phyloP scores from a whole-genome alignment of 2,797 vertebrate genomes.

The Chelonia mydas region DNA sequence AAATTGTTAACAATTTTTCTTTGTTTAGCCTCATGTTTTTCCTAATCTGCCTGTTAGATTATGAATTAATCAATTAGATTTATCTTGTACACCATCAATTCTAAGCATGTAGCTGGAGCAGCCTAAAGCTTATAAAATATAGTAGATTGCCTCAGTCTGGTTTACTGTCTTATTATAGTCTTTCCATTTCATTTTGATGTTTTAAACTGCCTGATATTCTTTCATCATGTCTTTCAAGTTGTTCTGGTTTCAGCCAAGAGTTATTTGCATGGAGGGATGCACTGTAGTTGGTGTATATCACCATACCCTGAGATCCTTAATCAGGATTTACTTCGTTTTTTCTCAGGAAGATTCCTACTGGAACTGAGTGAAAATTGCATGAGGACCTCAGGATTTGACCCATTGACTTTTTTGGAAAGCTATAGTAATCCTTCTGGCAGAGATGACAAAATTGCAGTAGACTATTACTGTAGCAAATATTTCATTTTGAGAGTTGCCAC shows the following conservation, averaged over 20 bases:
- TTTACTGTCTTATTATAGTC: background rate
- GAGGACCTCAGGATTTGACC: background rate
- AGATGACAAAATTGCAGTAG: background rate
- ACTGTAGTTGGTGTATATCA: background rate
- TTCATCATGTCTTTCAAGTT: background rate
- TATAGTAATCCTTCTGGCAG: background rate
- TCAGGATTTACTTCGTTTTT: background rate
- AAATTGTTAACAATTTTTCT: background rate
- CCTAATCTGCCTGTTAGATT: constrained; percentile 1
- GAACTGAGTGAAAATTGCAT: background rate
- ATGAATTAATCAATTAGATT: constrained; percentile 22
- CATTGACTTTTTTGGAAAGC: background rate
- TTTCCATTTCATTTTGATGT: background rate
- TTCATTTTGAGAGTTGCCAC: background rate
- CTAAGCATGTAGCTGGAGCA: background rate
- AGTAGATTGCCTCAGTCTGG: background rate
- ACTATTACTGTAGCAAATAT: background rate
- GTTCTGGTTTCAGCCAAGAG: background rate
- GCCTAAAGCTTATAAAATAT: background rate
- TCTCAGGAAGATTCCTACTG: background rate
- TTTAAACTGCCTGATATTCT: background rate
- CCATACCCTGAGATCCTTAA: background rate
- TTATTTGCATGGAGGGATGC: background rate
- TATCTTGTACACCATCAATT: background rate
- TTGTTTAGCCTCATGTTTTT: background rate